A percentile compares a stretch with the other conserved stretches of the same genome.
These are phyloP conservation scores for Hyperoplus lanceolatus DNA, from an alignment of 2,797 vertebrate species.

Conservation along the genomic window DNA sequence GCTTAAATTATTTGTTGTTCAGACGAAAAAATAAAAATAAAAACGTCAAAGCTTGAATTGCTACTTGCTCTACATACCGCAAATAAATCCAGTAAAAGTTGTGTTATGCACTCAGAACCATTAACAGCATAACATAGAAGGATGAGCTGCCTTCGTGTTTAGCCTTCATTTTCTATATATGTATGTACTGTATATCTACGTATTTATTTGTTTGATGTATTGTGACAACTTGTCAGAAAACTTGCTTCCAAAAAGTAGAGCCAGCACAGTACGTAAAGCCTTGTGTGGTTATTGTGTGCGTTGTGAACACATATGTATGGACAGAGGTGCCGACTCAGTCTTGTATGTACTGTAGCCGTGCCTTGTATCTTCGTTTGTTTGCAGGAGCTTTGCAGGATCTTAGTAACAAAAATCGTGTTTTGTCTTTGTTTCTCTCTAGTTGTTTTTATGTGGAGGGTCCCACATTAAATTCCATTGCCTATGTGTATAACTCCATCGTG, in stretches of 20 bases:
- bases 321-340: slow-evolving; percentile 89
- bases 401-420: slow-evolving; percentile 77
- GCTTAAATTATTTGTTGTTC: slow-evolving; percentile 95
- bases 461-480: slow-evolving; percentile 88
- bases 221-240: slow-evolving; percentile 93
- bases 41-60: slow-evolving; percentile 88
- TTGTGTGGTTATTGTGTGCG: slow-evolving; percentile 88
- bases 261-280: slow-evolving; percentile 66
- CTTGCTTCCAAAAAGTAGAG: slow-evolving; percentile 76
- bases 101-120: slow-evolving; percentile 89
- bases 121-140: slow-evolving; percentile 71
- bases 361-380: slow-evolving; percentile 87
- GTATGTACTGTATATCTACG: slow-evolving; percentile 89
- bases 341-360: slow-evolving; percentile 90
- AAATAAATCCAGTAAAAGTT: slow-evolving; percentile 87
- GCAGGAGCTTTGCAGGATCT: slow-evolving; percentile 89
- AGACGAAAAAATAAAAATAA: slow-evolving; percentile 45
- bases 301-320: slow-evolving; percentile 91
- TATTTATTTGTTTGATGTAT: slow-evolving; percentile 88
- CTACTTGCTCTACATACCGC: slow-evolving; percentile 85
- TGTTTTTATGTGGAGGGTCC: slow-evolving; percentile 87
- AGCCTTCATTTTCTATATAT: slow-evolving; percentile 79
- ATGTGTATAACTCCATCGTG: slow-evolving; percentile 92
- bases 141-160: slow-evolving; percentile 72
- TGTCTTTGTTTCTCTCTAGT: slow-evolving; percentile 80